A percentile compares a stretch with the other conserved stretches of the same genome.
phyloP scores from a whole-genome alignment of 2,113 vertebrate genomes.

The Tiliqua scincoides region DNA sequence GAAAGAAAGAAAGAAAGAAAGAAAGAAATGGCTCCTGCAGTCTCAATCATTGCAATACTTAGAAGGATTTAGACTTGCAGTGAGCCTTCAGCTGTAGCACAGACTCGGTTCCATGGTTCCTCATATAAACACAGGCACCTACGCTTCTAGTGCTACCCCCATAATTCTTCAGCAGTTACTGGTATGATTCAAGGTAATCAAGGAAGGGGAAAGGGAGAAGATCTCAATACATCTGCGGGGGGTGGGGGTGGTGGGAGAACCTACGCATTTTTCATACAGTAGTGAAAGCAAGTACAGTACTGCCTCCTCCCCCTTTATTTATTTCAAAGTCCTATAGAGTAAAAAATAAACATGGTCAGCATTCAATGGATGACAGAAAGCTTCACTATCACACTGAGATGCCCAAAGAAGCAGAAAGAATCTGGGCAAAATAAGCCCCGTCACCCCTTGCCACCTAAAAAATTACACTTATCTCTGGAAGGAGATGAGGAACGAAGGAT shows the following conservation, averaged over 20 bases:
- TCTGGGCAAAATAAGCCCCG: neutral
- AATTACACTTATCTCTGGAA: neutral
- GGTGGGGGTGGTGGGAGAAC: no score
- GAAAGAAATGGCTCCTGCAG: conserved; percentile 38
- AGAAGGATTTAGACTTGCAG: conserved; percentile 15
- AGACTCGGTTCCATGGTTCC: neutral
- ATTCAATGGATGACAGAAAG: neutral
- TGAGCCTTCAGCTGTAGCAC: conserved; percentile 3
- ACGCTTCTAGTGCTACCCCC: neutral
- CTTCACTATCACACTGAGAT: neutral
- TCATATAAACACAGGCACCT: fast-evolving
- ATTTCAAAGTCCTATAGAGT: neutral
- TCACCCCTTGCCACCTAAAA: neutral
- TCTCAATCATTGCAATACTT: conserved; percentile 15
- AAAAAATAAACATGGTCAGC: neutral
- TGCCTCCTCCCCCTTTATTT: neutral
- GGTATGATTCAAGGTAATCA: neutral
- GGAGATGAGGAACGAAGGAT: neutral
- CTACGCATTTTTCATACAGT: neutral
- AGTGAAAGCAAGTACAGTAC: neutral
- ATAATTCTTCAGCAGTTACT: neutral
- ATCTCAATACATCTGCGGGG: neutral
- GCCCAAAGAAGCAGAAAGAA: conserved; percentile 4
- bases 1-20: no score
- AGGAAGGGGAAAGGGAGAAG: neutral